A percentile compares a stretch with the other conserved stretches of the same genome.
phyloP scores from a whole-genome alignment of 2,888 invertebrate species.

The Drosophila recens region DNA sequence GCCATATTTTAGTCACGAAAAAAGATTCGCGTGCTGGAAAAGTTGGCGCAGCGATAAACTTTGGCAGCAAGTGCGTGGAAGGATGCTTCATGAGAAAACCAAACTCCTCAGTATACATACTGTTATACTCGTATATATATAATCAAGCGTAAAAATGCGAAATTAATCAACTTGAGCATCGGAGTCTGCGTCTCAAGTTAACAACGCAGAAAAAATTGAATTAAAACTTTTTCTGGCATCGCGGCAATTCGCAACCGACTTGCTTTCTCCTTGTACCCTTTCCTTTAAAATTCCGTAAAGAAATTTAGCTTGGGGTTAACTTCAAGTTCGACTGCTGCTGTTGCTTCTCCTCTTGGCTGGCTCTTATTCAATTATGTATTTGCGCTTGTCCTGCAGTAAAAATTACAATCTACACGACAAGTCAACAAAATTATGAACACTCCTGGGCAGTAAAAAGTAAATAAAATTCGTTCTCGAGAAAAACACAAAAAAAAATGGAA shows the following conservation, averaged over 20 bases:
- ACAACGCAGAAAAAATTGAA: constrained; percentile 81
- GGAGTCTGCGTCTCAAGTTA: constrained; percentile 67
- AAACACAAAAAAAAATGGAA: constrained; percentile 13
- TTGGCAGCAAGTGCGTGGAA: constrained; percentile 46
- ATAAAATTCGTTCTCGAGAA: constrained; percentile 60
- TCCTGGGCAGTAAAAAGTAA: constrained; percentile 77
- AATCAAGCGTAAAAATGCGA: constrained; percentile 80
- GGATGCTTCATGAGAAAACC: constrained; percentile 14
- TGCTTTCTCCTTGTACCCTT: constrained; percentile 55
- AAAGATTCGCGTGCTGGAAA: constrained; percentile 71
- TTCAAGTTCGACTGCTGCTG: constrained; percentile 10
- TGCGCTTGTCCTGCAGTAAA: constrained; percentile 83
- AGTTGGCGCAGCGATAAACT: constrained; percentile 43
- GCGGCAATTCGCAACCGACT: constrained; percentile 22
- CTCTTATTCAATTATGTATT: constrained; percentile 82
- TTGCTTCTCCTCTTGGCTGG: constrained; percentile 24
- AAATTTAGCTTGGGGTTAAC: constrained; percentile 38
- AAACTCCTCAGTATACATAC: neutral
- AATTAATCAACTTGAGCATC: constrained; percentile 77
- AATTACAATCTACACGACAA: constrained; percentile 83
- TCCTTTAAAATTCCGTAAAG: constrained; percentile 20
- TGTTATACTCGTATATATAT: constrained; percentile 19
- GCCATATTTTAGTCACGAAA: constrained; percentile 78
- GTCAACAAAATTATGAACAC: constrained; percentile 84
- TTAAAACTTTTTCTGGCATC: constrained; percentile 72